phyloP scores from a whole-genome alignment of 2,888 invertebrate genomes.

The Tillus elongatus region DNA sequence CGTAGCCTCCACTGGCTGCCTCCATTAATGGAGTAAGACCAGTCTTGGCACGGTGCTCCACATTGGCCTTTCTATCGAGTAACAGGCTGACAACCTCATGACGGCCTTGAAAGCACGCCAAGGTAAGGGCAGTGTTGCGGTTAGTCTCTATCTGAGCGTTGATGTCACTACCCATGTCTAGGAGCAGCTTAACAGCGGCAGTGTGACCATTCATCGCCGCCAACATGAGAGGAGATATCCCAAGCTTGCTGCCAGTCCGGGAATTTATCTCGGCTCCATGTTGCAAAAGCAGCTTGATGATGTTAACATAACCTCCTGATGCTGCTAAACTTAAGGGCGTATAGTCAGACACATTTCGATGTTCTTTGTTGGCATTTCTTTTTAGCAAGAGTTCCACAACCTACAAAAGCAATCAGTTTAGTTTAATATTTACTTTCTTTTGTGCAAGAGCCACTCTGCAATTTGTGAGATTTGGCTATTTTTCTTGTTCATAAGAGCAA shows the following conservation, averaged over 20 bases:
- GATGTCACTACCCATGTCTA: constrained; percentile 98
- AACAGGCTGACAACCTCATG: constrained; percentile 96
- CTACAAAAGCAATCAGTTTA: no score
- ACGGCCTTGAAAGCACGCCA: constrained; percentile 92
- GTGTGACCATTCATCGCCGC: constrained; percentile 99
- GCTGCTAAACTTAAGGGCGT: constrained; percentile 98
- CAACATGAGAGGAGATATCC: constrained; percentile 97
- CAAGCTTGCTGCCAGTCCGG: constrained; percentile 90
- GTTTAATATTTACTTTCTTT: constrained; percentile 5
- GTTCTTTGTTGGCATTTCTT: constrained; percentile 92
- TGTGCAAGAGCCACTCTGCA: no score
- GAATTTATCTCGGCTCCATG: constrained; percentile 99
- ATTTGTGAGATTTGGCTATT: no score
- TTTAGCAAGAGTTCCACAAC: constrained; percentile 84
- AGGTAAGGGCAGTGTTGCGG: constrained; percentile 93
- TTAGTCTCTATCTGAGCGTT: constrained; percentile 99
- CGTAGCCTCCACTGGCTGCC: constrained; percentile 98
- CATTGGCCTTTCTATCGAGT: constrained; percentile 93
- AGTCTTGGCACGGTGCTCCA: constrained; percentile 98
- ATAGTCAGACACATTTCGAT: constrained; percentile 97
- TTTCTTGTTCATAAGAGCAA: no score
- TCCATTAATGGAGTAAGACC: constrained; percentile 99
- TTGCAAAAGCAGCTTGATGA: constrained; percentile 85
- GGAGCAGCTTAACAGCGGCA: constrained; percentile 84
- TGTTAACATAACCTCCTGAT: constrained; percentile 96